Evolutionary conservation across 2,113 vertebrate species (phyloP).

Genomic region (Axis porcinus): DNA sequence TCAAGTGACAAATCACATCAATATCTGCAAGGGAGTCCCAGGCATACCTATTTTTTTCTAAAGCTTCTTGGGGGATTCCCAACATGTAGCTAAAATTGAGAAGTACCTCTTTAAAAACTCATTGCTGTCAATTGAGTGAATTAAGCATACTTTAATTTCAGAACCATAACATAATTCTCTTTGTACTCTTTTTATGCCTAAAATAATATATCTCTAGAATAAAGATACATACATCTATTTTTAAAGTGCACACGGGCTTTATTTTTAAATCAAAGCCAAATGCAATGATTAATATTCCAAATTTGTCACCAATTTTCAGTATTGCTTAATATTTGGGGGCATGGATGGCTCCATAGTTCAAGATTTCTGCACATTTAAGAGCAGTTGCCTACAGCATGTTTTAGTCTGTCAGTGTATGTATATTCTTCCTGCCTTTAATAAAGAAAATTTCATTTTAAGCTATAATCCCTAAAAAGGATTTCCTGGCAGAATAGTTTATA

Average conservation of each 20-base stretch:
- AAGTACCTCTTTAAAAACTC: neutral
- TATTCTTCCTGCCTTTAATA: conserved; percentile 63
- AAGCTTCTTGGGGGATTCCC: neutral
- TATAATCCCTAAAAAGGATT: conserved; percentile 72
- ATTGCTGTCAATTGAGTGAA: neutral
- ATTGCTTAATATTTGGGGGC: conserved; percentile 36
- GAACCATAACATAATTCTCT: conserved; percentile 27
- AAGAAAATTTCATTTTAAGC: conserved; percentile 67
- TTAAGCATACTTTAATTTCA: conserved; percentile 37
- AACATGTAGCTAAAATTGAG: neutral
- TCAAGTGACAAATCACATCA: neutral
- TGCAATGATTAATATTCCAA: conserved; percentile 38
- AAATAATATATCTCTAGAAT: conserved; percentile 18
- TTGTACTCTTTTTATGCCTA: neutral
- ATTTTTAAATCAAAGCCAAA: neutral
- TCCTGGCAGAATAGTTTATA: conserved; percentile 68
- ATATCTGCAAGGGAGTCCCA: neutral
- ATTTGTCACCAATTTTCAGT: conserved; percentile 34
- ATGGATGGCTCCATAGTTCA: neutral
- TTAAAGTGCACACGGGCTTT: neutral
- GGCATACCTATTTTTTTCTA: neutral
- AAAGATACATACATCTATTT: conserved; percentile 17
- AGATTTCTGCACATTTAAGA: conserved; percentile 48
- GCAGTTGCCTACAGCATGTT: conserved; percentile 31
- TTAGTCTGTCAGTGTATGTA: conserved; percentile 38